phyloP scores from a whole-genome alignment of 1,140 invertebrate species.

The Cecropterus lyciades region DNA sequence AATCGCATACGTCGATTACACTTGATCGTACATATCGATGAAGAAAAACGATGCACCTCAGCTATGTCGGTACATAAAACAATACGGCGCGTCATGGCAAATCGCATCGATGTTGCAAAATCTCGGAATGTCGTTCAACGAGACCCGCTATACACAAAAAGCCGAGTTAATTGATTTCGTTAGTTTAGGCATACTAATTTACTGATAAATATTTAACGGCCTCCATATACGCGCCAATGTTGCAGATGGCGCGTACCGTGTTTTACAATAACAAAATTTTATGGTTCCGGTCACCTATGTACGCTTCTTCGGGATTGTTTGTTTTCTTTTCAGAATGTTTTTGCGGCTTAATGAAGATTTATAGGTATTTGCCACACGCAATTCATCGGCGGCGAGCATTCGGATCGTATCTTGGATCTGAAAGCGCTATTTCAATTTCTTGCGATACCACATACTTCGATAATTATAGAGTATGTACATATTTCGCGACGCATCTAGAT shows the following conservation, averaged over 20 bases:
- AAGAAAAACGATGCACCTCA: constrained; percentile 23
- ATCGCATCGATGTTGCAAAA: constrained; percentile 54
- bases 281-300: constrained; percentile 48
- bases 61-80: constrained; percentile 50
- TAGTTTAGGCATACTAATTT: constrained; percentile 79
- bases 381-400: constrained; percentile 26
- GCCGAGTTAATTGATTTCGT: constrained; percentile 75
- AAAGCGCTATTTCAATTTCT: constrained; percentile 26
- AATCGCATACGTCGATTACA: constrained; percentile 18
- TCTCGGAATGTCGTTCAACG: constrained; percentile 62
- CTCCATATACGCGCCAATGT: constrained; percentile 63
- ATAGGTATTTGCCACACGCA: constrained; percentile 44
- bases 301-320: constrained; percentile 36
- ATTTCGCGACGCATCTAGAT: constrained; percentile 52
- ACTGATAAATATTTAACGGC: constrained; percentile 74
- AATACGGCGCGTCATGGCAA: constrained; percentile 52
- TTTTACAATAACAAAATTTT: constrained; percentile 66
- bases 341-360: constrained; percentile 41
- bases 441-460: constrained; percentile 31
- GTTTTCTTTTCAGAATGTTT: constrained; percentile 47
- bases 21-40: constrained; percentile 25
- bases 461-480: constrained; percentile 48
- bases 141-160: constrained; percentile 66
- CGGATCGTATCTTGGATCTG: constrained; percentile 21
- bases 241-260: constrained; percentile 65